Percentiles rank a stretch among this genome's conserved stretches.
Conservation (phyloP, 2,888 invertebrate genomes). For the Macropis europaea region DNA sequence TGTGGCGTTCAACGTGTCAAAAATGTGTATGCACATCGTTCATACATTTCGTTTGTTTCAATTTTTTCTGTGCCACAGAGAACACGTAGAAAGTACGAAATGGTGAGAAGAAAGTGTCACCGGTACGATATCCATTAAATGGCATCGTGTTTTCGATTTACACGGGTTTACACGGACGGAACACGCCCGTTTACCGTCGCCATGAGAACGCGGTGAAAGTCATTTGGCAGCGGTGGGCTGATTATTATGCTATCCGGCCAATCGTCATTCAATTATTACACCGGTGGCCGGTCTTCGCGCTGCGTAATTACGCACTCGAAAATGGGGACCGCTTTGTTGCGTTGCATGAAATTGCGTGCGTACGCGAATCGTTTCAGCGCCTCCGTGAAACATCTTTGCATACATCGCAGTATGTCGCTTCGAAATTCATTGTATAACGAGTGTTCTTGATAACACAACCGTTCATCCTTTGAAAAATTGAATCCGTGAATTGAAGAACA, state of each 20-base stretch:
- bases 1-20: too few species aligned
- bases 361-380: constrained; percentile 20
- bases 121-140: too few species aligned
- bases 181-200: not conserved
- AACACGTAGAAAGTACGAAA: constrained; percentile 42
- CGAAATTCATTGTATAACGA: too few species aligned
- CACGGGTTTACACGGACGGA: not conserved
- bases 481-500: too few species aligned
- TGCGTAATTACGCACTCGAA: constrained; percentile 48
- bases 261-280: constrained; percentile 63
- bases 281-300: constrained; percentile 29
- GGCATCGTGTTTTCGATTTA: too few species aligned
- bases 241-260: constrained; percentile 60
- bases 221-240: constrained; percentile 39
- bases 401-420: not conserved
- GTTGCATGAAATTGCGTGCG: constrained; percentile 45
- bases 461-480: too few species aligned
- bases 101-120: constrained; percentile 40
- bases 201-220: constrained; percentile 49
- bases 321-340: constrained; percentile 43
- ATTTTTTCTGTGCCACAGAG: too few species aligned
- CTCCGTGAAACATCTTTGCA: constrained; percentile 3
- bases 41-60: too few species aligned
- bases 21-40: too few species aligned
- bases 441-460: too few species aligned